A percentile compares a stretch with the other conserved stretches of the same genome.
These are phyloP conservation scores for Calosoma granatense DNA, from an alignment of 1,140 invertebrate species.

Conservation along the genomic window DNA sequence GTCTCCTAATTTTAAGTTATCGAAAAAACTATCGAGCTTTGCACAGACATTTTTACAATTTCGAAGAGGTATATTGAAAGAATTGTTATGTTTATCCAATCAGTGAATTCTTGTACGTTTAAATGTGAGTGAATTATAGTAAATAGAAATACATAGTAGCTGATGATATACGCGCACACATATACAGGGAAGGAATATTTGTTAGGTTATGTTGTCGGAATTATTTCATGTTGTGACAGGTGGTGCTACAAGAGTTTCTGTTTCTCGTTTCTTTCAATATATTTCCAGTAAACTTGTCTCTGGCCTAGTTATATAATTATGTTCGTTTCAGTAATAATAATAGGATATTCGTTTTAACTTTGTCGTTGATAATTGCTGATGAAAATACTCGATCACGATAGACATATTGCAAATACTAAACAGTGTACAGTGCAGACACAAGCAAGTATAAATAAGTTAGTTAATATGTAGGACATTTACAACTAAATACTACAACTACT, in stretches of 20 bases:
- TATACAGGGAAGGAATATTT: no score
- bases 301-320: background rate
- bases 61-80: background rate
- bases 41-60: background rate
- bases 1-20: background rate
- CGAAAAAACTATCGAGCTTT: no score
- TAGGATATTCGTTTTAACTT: background rate
- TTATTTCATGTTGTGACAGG: background rate
- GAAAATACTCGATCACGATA: background rate
- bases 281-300: background rate
- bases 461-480: no score
- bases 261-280: background rate
- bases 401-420: background rate
- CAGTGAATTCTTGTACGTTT: background rate
- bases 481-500: no score
- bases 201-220: no score
- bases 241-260: background rate
- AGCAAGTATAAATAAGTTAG: background rate
- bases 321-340: background rate
- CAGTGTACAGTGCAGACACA: background rate
- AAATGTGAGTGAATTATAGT: no score
- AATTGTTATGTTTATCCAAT: background rate
- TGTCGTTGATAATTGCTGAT: no score
- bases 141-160: no score
- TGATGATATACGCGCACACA: no score